phyloP scores from a whole-genome alignment of 2,888 invertebrate genomes.

The Cyaniris semiargus region DNA sequence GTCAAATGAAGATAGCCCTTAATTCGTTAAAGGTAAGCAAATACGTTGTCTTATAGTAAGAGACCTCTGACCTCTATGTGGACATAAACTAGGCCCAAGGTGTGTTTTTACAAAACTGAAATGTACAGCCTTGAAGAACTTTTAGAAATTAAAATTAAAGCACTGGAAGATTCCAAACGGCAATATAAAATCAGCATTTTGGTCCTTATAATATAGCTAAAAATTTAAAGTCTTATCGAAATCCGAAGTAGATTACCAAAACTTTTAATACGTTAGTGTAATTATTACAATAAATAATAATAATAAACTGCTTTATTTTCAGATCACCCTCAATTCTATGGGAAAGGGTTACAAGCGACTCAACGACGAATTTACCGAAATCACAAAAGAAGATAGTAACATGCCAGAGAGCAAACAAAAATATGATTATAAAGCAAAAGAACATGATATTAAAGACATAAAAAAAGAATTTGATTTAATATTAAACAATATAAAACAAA shows the following conservation, averaged over 20 bases:
- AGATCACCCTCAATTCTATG: constrained; percentile 57
- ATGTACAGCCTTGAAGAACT: neutral
- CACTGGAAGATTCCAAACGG: no score
- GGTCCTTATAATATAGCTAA: no score
- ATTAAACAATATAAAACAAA: neutral
- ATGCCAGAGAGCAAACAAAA: neutral
- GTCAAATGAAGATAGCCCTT: constrained; percentile 56
- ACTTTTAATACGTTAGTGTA: neutral
- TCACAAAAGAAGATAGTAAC: neutral
- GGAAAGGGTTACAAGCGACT: constrained; percentile 45
- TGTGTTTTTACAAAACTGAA: neutral
- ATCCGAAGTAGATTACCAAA: neutral
- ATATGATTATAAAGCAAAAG: neutral
- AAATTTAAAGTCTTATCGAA: neutral
- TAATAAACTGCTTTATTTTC: constrained; percentile 41
- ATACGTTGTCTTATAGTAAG: neutral
- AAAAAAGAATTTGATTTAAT: neutral
- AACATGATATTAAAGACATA: neutral
- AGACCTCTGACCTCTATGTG: no score
- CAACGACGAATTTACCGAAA: constrained; percentile 6
- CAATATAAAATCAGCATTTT: no score
- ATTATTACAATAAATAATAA: neutral
- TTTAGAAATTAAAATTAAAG: no score
- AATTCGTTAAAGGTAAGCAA: constrained; percentile 55
- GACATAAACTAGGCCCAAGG: neutral